phyloP scores from a whole-genome alignment of 2,888 invertebrate species.

The Cephus spinipes region DNA sequence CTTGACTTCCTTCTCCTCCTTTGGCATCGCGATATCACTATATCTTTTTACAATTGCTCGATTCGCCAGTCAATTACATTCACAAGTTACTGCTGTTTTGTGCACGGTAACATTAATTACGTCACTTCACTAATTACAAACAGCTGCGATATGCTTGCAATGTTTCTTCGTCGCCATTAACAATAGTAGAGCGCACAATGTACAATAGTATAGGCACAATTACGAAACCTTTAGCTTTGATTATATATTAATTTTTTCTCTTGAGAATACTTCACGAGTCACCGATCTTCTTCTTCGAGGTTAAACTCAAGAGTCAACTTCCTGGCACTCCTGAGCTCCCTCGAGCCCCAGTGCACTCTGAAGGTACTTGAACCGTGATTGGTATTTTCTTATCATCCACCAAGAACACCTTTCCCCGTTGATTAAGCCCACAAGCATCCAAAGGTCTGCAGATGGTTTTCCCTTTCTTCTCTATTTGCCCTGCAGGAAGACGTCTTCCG shows the following conservation, averaged over 20 bases:
- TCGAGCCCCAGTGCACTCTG: neutral
- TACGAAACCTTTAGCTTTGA: neutral
- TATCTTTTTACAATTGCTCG: neutral
- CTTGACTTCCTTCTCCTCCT: slow-evolving; percentile 36
- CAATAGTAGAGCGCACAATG: neutral
- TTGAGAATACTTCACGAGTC: neutral
- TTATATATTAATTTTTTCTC: neutral
- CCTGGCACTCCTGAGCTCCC: neutral
- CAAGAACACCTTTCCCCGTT: neutral
- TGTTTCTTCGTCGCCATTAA: neutral
- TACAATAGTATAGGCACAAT: neutral
- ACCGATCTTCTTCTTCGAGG: neutral
- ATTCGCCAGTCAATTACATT: neutral
- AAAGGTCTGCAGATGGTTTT: neutral
- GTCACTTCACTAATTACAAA: neutral
- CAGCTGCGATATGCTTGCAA: neutral
- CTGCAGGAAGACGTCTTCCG: neutral
- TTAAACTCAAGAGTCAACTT: neutral
- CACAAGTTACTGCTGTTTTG: neutral
- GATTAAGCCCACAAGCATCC: neutral
- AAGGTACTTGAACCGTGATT: neutral
- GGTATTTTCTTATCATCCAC: neutral
- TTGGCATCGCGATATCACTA: slow-evolving; percentile 32
- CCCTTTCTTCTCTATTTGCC: neutral
- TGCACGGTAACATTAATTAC: neutral